phyloP scores from a whole-genome alignment of 2,888 invertebrate species.

The Neoaliturus tenellus region DNA sequence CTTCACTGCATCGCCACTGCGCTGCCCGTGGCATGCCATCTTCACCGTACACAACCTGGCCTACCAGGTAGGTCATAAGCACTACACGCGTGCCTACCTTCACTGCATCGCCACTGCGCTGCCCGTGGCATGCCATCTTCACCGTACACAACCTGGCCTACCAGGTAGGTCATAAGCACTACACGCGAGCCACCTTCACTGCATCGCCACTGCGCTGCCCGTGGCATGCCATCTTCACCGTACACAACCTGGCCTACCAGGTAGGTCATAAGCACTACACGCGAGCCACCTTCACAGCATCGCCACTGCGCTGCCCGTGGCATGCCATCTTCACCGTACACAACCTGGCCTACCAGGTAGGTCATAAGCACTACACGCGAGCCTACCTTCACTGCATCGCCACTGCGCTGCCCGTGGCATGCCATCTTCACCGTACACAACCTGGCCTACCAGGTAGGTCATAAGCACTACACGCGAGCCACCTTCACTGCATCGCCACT shows the following conservation, averaged over 20 bases:
- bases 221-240: slow-evolving; percentile 89
- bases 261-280: slow-evolving; percentile 89
- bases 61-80: slow-evolving; percentile 88
- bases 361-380: slow-evolving; percentile 88
- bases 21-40: slow-evolving; percentile 85
- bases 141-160: slow-evolving; percentile 92
- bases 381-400: slow-evolving; percentile 95
- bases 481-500: slow-evolving; percentile 91
- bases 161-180: slow-evolving; percentile 86
- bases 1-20: slow-evolving; percentile 91
- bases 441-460: slow-evolving; percentile 88
- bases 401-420: slow-evolving; percentile 85
- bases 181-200: slow-evolving; percentile 93
- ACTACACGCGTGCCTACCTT: slow-evolving; percentile 93
- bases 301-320: slow-evolving; percentile 85
- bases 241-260: slow-evolving; percentile 92
- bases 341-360: slow-evolving; percentile 90
- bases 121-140: slow-evolving; percentile 86
- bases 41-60: slow-evolving; percentile 92
- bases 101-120: slow-evolving; percentile 92
- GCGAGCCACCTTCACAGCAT: slow-evolving; percentile 92
- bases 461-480: slow-evolving; percentile 89
- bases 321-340: slow-evolving; percentile 91
- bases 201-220: slow-evolving; percentile 86
- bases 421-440: slow-evolving; percentile 92